Conservation (phyloP, 2,888 invertebrate species). For the Hedychridium roseum region DNA sequence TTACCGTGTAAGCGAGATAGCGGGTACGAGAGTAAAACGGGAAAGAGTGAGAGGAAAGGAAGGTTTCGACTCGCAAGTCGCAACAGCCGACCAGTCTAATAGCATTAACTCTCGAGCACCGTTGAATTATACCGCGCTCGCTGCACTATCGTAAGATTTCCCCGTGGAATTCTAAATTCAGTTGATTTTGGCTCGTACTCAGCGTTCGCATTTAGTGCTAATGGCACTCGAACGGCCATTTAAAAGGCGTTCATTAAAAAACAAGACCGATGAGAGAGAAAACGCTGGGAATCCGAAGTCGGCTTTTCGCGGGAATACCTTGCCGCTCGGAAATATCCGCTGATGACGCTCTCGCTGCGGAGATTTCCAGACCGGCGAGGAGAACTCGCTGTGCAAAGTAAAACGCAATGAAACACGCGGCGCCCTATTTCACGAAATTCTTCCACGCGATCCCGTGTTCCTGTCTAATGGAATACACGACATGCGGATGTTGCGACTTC, state of each 20-base stretch:
- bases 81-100: conserved; percentile 16
- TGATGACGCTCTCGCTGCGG: not conserved
- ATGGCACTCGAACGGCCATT: conserved; percentile 22
- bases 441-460: too few species aligned
- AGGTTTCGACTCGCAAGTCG: too few species aligned
- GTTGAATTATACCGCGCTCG: conserved; percentile 19
- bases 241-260: conserved; percentile 19
- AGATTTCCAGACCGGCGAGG: too few species aligned
- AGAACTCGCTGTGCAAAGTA: too few species aligned
- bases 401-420: too few species aligned
- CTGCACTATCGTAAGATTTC: conserved; percentile 22
- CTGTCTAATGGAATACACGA: too few species aligned
- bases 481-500: too few species aligned
- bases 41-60: too few species aligned
- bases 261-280: not conserved
- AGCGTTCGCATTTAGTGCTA: conserved; percentile 20
- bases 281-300: not conserved
- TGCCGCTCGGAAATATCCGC: not conserved
- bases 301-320: not conserved
- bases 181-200: conserved; percentile 19
- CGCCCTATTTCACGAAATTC: too few species aligned
- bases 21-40: too few species aligned
- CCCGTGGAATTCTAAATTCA: conserved; percentile 21
- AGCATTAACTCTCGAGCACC: conserved; percentile 15
- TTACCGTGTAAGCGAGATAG: too few species aligned